phyloP scores from a whole-genome alignment of 1,140 invertebrate species.

The Halesus radiatus region DNA sequence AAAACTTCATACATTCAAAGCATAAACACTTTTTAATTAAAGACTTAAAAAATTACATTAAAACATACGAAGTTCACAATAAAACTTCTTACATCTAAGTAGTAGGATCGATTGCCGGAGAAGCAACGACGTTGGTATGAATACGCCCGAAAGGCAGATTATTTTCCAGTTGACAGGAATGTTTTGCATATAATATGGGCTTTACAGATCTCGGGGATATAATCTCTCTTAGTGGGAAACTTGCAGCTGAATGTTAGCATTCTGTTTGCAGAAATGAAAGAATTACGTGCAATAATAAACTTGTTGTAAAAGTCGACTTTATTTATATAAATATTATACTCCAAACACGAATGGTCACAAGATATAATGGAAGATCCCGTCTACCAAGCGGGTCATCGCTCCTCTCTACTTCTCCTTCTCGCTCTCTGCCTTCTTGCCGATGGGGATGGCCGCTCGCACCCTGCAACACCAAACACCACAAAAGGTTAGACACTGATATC shows the following conservation, averaged over 20 bases:
- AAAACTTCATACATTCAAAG: conserved; percentile 35
- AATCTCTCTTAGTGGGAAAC: not conserved
- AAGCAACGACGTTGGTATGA: not conserved
- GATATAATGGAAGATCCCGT: conserved; percentile 19
- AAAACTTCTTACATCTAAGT: conserved; percentile 14
- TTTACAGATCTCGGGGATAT: not conserved
- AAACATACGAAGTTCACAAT: conserved; percentile 23
- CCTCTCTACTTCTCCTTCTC: conserved; percentile 85
- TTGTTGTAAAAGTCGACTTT: conserved; percentile 31
- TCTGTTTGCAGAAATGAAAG: conserved; percentile 11
- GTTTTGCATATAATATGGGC: conserved; percentile 4
- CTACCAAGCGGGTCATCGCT: not conserved
- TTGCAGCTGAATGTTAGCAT: not conserved
- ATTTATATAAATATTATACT: conserved; percentile 35
- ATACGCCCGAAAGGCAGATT: not conserved
- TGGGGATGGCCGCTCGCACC: conserved; percentile 90
- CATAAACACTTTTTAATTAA: conserved; percentile 13
- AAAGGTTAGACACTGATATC: too few species aligned
- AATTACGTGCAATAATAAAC: conserved; percentile 37
- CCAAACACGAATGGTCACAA: conserved; percentile 26
- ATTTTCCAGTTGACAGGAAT: conserved; percentile 22
- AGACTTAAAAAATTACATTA: conserved; percentile 33
- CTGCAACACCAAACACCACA: conserved; percentile 70
- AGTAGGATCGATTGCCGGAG: not conserved
- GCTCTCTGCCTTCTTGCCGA: conserved; percentile 88